Percentiles rank a stretch among this genome's conserved stretches.
These are phyloP conservation scores for Lasiurus borealis DNA, from an alignment of 2,113 vertebrate species.

Conservation along the genomic window DNA sequence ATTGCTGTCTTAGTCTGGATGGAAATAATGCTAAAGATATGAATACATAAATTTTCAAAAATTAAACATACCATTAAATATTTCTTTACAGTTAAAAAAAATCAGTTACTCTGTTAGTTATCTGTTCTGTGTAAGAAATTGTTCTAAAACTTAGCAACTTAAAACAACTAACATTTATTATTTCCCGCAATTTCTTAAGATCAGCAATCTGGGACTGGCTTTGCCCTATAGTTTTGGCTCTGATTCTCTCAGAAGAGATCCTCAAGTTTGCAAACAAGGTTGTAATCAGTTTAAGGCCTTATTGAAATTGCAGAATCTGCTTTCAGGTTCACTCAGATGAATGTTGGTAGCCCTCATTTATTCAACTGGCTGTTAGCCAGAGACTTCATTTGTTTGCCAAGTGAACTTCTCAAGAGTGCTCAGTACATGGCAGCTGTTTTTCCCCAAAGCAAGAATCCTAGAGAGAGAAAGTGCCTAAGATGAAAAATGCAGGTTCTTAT, in stretches of 20 bases:
- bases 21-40: slow-evolving; percentile 54
- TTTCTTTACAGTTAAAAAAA: slow-evolving; percentile 32
- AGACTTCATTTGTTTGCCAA: not conserved
- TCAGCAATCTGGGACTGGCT: not conserved
- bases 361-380: slow-evolving; percentile 3
- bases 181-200: not conserved
- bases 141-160: not conserved
- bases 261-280: not conserved
- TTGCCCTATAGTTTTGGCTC: slow-evolving; percentile 24
- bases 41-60: slow-evolving; percentile 57
- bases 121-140: not conserved
- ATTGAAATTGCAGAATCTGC: not conserved
- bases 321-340: not conserved
- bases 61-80: slow-evolving; percentile 6
- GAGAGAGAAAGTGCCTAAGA: not conserved
- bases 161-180: slow-evolving; percentile 41
- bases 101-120: slow-evolving; percentile 3
- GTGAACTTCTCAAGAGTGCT: not conserved
- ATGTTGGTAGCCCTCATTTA: not conserved
- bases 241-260: not conserved
- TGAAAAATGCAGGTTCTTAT: not conserved
- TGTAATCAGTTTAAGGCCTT: not conserved
- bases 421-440: not conserved
- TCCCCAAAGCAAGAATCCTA: not conserved
- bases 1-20: slow-evolving; percentile 62